Evolutionary conservation across 2,113 vertebrate genomes (phyloP).

Genomic region (Nerophis lumbriciformis): DNA sequence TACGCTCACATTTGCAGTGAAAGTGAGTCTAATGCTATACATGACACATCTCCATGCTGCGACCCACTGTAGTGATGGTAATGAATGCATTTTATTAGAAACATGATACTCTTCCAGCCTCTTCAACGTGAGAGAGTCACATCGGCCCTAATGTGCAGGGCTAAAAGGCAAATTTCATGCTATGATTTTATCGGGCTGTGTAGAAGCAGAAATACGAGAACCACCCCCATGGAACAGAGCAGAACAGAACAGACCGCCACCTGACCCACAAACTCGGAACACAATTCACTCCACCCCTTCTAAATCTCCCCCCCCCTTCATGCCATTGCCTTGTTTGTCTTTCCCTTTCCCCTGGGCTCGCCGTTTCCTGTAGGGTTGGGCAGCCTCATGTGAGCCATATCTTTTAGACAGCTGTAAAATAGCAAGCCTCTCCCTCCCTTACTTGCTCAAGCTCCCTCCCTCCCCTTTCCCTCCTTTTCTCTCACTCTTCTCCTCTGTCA

Average conservation of each 20-base stretch:
- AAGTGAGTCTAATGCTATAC: conserved; percentile 11
- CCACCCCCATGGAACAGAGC: conserved; percentile 46
- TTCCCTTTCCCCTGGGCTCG: conserved; percentile 74
- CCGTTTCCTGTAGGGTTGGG: conserved; percentile 73
- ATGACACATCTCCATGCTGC: conserved; percentile 6
- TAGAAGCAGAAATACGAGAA: conserved; percentile 63
- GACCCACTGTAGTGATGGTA: not conserved
- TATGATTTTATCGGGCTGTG: conserved; percentile 56
- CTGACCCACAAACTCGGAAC: conserved; percentile 63
- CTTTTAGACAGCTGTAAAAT: conserved; percentile 71
- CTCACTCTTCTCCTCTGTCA: conserved; percentile 23
- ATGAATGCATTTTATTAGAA: conserved; percentile 8
- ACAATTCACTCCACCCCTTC: conserved; percentile 53
- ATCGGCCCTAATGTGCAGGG: conserved; percentile 30
- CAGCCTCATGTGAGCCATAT: conserved; percentile 70
- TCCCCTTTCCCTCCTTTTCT: conserved; percentile 41
- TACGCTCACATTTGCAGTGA: conserved; percentile 18
- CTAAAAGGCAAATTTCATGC: conserved; percentile 54
- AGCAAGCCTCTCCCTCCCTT: conserved; percentile 45
- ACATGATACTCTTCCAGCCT: conserved; percentile 12
- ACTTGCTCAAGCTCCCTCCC: conserved; percentile 21
- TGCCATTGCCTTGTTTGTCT: conserved; percentile 75
- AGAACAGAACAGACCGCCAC: conserved; percentile 50
- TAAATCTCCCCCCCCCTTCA: conserved; percentile 45
- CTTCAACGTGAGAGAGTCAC: conserved; percentile 12